Evolutionary conservation across 1,140 invertebrate genomes (phyloP).

Genomic region (Ostrea denselamellosa): DNA sequence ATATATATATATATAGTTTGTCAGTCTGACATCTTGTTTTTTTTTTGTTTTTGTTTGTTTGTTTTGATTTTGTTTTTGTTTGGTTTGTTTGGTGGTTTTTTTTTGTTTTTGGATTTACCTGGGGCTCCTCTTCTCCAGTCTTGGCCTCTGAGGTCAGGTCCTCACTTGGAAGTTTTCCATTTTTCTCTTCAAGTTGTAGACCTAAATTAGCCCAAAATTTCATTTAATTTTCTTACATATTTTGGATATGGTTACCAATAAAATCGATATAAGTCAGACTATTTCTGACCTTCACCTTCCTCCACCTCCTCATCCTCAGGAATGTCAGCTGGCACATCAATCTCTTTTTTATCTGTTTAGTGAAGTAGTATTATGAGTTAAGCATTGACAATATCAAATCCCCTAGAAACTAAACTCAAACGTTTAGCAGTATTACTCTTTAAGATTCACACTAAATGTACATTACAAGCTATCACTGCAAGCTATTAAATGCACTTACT

Average conservation of each 20-base stretch:
- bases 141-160: conserved; percentile 32
- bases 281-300: neutral
- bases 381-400: neutral
- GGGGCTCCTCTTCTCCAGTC: conserved; percentile 41
- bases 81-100: neutral
- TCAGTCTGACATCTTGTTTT: no score
- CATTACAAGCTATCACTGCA: neutral
- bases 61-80: neutral
- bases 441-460: no score
- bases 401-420: no score
- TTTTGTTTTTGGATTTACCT: neutral
- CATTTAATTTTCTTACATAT: neutral
- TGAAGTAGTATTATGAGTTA: neutral
- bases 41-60: no score
- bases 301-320: conserved; percentile 34
- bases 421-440: no score
- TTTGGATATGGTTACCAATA: neutral
- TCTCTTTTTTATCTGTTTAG: conserved; percentile 26
- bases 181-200: neutral
- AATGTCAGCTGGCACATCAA: conserved; percentile 26
- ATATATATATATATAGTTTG: no score
- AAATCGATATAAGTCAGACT: neutral
- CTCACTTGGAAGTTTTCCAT: neutral
- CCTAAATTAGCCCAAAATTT: neutral
- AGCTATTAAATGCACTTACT: neutral